Conservation (phyloP, 1,140 invertebrate species). For the Bursaphelenchus mucronatus region DNA sequence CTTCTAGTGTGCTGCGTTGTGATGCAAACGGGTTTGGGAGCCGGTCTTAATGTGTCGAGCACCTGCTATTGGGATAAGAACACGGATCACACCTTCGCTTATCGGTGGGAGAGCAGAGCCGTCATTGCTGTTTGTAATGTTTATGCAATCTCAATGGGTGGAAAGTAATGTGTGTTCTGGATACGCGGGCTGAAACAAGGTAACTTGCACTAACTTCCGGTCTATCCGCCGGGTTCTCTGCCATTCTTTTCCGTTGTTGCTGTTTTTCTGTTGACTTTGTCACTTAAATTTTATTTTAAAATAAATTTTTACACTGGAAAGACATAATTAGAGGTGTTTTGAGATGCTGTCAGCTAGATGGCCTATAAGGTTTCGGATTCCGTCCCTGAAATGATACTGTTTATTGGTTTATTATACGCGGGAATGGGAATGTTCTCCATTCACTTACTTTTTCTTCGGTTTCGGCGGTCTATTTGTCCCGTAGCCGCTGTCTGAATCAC, state of each 20-base stretch:
- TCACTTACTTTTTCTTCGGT: not conserved
- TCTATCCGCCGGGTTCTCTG: not conserved
- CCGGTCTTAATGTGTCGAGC: constrained; percentile 38
- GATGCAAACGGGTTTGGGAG: constrained; percentile 48
- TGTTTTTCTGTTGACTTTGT: not conserved
- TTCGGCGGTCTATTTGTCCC: not conserved
- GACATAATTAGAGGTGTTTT: constrained; percentile 1
- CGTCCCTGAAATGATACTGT: no score
- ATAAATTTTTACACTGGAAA: constrained; percentile 7
- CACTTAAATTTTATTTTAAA: not conserved
- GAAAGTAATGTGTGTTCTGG: constrained; percentile 3
- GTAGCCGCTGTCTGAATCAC: constrained; percentile 17
- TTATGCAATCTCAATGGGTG: constrained; percentile 33
- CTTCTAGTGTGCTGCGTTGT: constrained; percentile 30
- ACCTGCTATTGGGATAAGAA: constrained; percentile 45
- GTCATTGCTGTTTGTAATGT: constrained; percentile 43
- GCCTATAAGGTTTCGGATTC: no score
- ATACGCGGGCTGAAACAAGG: no score
- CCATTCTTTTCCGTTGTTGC: constrained; percentile 1
- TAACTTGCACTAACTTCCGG: no score
- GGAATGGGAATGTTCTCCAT: no score
- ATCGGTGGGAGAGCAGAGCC: constrained; percentile 28
- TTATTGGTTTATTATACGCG: no score
- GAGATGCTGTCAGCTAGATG: no score
- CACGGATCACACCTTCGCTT: constrained; percentile 32